These are phyloP conservation scores for Cheirogaleus major DNA, from an alignment of 2,797 vertebrate genomes.

Conservation along the genomic window DNA sequence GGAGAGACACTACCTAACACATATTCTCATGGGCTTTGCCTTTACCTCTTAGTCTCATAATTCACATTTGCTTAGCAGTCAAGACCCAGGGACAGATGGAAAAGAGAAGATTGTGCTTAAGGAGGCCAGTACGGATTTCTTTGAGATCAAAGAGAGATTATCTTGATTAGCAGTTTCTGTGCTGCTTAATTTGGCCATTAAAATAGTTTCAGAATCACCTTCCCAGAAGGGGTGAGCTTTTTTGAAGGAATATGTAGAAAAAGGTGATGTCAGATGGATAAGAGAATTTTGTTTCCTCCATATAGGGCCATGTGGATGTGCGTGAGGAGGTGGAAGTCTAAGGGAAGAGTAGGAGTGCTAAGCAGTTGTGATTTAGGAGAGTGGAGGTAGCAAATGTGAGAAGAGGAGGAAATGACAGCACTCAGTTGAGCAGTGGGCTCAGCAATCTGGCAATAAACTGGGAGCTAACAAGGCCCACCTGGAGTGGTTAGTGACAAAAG, in stretches of 20 bases:
- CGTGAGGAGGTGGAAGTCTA: slow-evolving; percentile 23
- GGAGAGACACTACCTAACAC: neutral
- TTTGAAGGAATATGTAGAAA: slow-evolving; percentile 27
- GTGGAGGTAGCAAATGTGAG: slow-evolving; percentile 66
- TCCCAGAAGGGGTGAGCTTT: neutral
- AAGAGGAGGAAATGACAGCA: slow-evolving; percentile 65
- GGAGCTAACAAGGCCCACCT: slow-evolving; percentile 79
- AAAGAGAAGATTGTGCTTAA: neutral
- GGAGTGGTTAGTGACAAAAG: slow-evolving; percentile 72
- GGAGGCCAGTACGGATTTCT: neutral
- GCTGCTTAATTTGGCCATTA: neutral
- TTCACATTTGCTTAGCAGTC: neutral
- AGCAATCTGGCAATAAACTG: slow-evolving; percentile 68
- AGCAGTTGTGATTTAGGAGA: slow-evolving; percentile 53
- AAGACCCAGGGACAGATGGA: neutral
- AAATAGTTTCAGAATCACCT: slow-evolving; percentile 19
- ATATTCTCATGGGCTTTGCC: neutral
- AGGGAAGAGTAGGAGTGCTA: slow-evolving; percentile 43
- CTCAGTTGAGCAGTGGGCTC: slow-evolving; percentile 69
- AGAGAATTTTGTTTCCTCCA: neutral
- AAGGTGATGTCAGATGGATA: slow-evolving; percentile 51
- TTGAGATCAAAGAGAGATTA: neutral
- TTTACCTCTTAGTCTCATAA: neutral
- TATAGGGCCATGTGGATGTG: slow-evolving; percentile 40
- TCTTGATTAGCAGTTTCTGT: neutral